Conservation (phyloP, 2,888 invertebrate genomes). For the Scaeva pyrastri region DNA sequence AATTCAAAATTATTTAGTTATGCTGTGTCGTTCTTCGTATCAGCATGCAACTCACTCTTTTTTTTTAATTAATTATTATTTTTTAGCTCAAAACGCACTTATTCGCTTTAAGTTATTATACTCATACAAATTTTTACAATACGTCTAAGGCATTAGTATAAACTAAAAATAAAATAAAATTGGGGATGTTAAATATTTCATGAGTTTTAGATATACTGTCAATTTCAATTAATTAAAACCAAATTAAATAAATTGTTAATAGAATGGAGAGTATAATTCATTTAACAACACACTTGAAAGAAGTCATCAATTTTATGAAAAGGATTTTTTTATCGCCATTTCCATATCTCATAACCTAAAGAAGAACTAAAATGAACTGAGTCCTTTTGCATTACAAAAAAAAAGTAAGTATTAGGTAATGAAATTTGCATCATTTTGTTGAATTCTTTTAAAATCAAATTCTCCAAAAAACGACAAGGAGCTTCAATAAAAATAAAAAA, state of each 20-base stretch:
- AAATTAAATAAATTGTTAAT: slow-evolving; percentile 19
- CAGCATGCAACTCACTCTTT: slow-evolving; percentile 75
- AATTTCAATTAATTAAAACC: slow-evolving; percentile 3
- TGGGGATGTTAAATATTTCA: slow-evolving; percentile 21
- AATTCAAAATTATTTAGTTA: slow-evolving; percentile 51
- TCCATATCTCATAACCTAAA: not conserved
- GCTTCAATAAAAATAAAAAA: not conserved
- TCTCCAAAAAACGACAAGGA: not conserved
- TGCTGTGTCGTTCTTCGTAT: slow-evolving; percentile 74
- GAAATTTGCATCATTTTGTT: slow-evolving; percentile 12
- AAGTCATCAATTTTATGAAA: not conserved
- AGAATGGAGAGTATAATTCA: slow-evolving; percentile 34
- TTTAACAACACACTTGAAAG: not conserved
- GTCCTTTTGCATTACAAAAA: not conserved
- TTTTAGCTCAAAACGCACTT: slow-evolving; percentile 51
- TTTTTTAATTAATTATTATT: too few species aligned
- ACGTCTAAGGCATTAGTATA: slow-evolving; percentile 68
- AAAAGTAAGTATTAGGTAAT: not conserved
- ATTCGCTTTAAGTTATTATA: slow-evolving; percentile 36
- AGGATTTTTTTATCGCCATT: not conserved
- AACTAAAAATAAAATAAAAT: slow-evolving; percentile 52
- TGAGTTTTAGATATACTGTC: slow-evolving; percentile 21
- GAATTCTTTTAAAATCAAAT: slow-evolving; percentile 1
- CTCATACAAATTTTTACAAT: slow-evolving; percentile 43
- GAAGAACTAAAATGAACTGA: not conserved